phyloP scores from a whole-genome alignment of 2,113 vertebrate genomes.

The Leptobrachium ailaonicum region DNA sequence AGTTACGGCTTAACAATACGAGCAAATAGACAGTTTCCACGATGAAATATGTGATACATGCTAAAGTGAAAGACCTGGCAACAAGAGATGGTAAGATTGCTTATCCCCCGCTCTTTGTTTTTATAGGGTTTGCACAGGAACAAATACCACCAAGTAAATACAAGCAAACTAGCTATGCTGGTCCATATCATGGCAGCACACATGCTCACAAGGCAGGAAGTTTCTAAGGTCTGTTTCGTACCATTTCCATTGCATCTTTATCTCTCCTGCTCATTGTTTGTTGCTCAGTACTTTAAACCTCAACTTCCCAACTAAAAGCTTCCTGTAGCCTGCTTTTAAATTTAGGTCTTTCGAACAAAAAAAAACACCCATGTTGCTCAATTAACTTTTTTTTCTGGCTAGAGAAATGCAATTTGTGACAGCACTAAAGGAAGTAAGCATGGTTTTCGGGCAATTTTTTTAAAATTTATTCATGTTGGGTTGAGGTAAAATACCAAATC shows the following conservation, averaged over 20 bases:
- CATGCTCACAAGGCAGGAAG: constrained; percentile 75
- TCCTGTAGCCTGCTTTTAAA: constrained; percentile 74
- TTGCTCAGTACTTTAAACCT: constrained; percentile 70
- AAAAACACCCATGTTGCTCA: constrained; percentile 38
- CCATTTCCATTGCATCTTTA: constrained; percentile 72
- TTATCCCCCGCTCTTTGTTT: constrained; percentile 70
- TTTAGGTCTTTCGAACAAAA: constrained; percentile 65
- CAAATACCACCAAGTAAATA: constrained; percentile 74
- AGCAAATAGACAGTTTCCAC: constrained; percentile 73
- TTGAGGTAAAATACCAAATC: too few species aligned
- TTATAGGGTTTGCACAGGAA: constrained; percentile 73
- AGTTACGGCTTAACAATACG: constrained; percentile 68
- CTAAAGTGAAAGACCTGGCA: constrained; percentile 72
- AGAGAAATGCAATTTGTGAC: constrained; percentile 13
- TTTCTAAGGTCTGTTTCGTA: constrained; percentile 63
- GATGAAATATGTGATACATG: constrained; percentile 76
- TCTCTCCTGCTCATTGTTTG: constrained; percentile 77
- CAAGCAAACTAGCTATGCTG: constrained; percentile 61
- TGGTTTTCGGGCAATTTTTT: too few species aligned
- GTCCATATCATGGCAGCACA: constrained; percentile 78
- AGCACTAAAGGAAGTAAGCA: neutral
- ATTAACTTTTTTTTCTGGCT: constrained; percentile 14
- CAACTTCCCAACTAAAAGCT: constrained; percentile 78
- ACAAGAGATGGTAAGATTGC: constrained; percentile 62
- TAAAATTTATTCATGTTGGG: too few species aligned